Percentiles rank a stretch among this genome's conserved stretches.
Evolutionary conservation across 2,113 vertebrate genomes (phyloP).

Genomic region (Hirundichthys speculiger): DNA sequence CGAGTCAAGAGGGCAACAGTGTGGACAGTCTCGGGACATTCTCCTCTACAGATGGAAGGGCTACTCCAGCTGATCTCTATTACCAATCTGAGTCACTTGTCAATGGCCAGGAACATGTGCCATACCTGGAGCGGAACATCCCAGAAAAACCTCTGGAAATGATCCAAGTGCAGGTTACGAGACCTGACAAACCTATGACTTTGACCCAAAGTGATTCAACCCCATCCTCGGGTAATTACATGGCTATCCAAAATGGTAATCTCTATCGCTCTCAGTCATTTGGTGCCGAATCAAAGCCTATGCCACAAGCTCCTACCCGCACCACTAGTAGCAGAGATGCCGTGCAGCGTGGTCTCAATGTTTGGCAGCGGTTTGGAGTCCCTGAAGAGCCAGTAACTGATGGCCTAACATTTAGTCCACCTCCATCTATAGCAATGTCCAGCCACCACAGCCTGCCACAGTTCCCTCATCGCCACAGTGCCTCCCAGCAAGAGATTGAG

Average conservation of each 20-base stretch:
- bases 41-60: constrained; percentile 88
- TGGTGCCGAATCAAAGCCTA: constrained; percentile 73
- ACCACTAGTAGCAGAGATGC: constrained; percentile 95
- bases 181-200: constrained; percentile 36
- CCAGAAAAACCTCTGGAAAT: constrained; percentile 62
- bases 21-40: constrained; percentile 93
- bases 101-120: constrained; percentile 81
- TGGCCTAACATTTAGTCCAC: constrained; percentile 71
- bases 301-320: constrained; percentile 89
- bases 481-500: constrained; percentile 93
- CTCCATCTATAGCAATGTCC: constrained; percentile 59
- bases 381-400: constrained; percentile 81
- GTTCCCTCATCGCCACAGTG: constrained; percentile 85
- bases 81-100: constrained; percentile 81
- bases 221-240: constrained; percentile 67
- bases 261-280: constrained; percentile 90
- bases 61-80: constrained; percentile 81
- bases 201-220: constrained; percentile 68
- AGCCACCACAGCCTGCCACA: constrained; percentile 89
- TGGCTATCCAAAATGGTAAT: constrained; percentile 68
- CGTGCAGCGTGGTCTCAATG: constrained; percentile 93
- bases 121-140: constrained; percentile 72
- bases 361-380: constrained; percentile 92
- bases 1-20: constrained; percentile 90
- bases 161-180: constrained; percentile 39